Conservation (phyloP, 1,140 invertebrate species). For the Pachypsylla venusta region DNA sequence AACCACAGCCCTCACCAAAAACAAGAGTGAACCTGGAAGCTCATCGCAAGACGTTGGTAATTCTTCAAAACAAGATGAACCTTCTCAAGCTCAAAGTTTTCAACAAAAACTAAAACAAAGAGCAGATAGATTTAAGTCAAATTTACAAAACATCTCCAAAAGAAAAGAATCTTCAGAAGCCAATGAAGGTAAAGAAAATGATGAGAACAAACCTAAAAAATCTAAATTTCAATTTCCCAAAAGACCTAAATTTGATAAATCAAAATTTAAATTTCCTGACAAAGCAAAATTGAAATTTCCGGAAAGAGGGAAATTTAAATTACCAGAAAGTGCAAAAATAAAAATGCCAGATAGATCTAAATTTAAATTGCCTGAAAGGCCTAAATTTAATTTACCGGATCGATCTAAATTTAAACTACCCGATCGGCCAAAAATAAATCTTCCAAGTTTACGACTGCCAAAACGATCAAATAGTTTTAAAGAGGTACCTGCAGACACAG, state of each 20-base stretch:
- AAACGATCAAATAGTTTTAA: slow-evolving; percentile 26
- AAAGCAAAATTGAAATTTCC: slow-evolving; percentile 28
- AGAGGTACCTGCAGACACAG: slow-evolving; percentile 8
- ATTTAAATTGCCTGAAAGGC: slow-evolving; percentile 41
- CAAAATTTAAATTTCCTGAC: slow-evolving; percentile 19
- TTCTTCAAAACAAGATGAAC: neutral
- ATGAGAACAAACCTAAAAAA: slow-evolving; percentile 14
- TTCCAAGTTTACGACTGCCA: slow-evolving; percentile 25
- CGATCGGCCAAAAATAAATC: slow-evolving; percentile 25
- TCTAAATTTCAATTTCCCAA: slow-evolving; percentile 36
- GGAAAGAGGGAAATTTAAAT: slow-evolving; percentile 36
- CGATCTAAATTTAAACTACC: slow-evolving; percentile 29
- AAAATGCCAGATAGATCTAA: slow-evolving; percentile 43
- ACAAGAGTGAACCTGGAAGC: neutral
- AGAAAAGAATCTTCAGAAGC: neutral
- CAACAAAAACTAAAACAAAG: slow-evolving; percentile 42
- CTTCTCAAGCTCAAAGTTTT: slow-evolving; percentile 26
- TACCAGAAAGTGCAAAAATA: slow-evolving; percentile 41
- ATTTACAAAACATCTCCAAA: slow-evolving; percentile 20
- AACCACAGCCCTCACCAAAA: slow-evolving; percentile 3
- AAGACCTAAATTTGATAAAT: slow-evolving; percentile 26
- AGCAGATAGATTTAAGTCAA: slow-evolving; percentile 25
- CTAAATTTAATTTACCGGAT: slow-evolving; percentile 45
- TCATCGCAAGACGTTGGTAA: neutral
- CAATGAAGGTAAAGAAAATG: neutral